Evolutionary conservation across 2,797 vertebrate species (phyloP), one percentile per base, ranked within the genome.

Genomic region (Microcaecilia unicolor): DNA sequence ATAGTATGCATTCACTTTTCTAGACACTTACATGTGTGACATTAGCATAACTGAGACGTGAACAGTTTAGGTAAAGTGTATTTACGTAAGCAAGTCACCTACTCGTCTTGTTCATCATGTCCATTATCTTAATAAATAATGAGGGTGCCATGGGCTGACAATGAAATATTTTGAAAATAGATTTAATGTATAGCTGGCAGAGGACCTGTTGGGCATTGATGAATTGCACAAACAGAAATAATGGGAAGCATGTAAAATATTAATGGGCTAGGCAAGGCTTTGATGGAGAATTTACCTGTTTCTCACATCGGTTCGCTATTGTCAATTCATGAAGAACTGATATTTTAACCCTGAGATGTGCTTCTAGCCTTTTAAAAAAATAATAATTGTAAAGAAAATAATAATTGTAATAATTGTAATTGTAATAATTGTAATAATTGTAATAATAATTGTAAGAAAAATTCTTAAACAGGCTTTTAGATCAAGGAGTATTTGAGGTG

Each of bases 161-260:
- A 86, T 96, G 93, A 97, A 92, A 92, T 92, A 98, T 97, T 99
- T 93, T 94, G 87, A 93, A 93, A 97, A 96, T 93, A 92, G 90
- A 96, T 95, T 88, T 98, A 93, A 96, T 97, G 88, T 91, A 96
- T 92, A 85, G 88, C 88, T 90, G 85, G 86, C 83, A 93, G 85
- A 89, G 84, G 74, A 87, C 80, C 76, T 79, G 83, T 87, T 83
- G 83, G 92, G 85, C 91, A 89, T 90, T 99, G 95, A 97, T 93
- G 81, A 92, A 98, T 97, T 83, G 68, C 78, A 74, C 83, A 89
- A 92, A 93, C 49, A 54, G 89, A 77, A 85, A 73, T 70, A 72
- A 77, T 71, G 74, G 86, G 84, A 83, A 93, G 85, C 80, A 80
- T 83, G 81, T 96, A 84, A 97, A 97, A 98, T 97, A 98, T 99